Percentiles rank a stretch among this genome's conserved stretches.
These are phyloP conservation scores for Leptinotarsa texana DNA, from an alignment of 1,140 invertebrate species.

Conservation along the genomic window DNA sequence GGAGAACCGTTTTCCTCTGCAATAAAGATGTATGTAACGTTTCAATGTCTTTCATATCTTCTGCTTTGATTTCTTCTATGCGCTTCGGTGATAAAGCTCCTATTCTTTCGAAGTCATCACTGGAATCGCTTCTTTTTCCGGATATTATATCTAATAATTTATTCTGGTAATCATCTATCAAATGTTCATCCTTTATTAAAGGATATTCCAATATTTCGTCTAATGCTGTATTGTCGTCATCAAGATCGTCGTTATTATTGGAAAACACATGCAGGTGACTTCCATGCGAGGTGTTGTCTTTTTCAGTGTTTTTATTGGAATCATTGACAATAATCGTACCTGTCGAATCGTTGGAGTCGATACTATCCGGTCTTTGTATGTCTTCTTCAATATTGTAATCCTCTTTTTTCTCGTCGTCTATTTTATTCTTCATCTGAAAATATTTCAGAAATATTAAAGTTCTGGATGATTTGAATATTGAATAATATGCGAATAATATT, in stretches of 20 bases:
- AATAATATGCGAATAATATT: too few species aligned
- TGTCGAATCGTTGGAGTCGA: conserved; percentile 41
- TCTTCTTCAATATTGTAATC: not conserved
- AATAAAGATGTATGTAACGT: not conserved
- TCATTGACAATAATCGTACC: conserved; percentile 40
- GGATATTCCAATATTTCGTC: conserved; percentile 15
- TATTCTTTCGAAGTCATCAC: not conserved
- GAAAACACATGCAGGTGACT: too few species aligned
- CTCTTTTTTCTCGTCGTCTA: not conserved
- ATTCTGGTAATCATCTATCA: conserved; percentile 37
- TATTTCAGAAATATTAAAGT: not conserved
- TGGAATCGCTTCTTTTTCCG: conserved; percentile 26
- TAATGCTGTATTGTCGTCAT: not conserved
- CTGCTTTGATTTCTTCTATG: conserved; percentile 13
- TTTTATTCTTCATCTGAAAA: not conserved
- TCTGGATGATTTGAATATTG: too few species aligned
- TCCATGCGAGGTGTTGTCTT: too few species aligned
- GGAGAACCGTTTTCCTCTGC: not conserved
- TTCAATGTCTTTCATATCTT: not conserved
- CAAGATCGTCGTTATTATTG: too few species aligned
- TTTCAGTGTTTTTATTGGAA: not conserved
- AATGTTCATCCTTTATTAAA: conserved; percentile 25
- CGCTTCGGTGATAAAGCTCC: conserved; percentile 30
- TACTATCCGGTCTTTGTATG: conserved; percentile 26
- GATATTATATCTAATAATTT: conserved; percentile 37